A percentile compares a stretch with the other conserved stretches of the same genome.
These are phyloP conservation scores for Harlomillsia oculata DNA, from an alignment of 1,140 invertebrate genomes.

Conservation along the genomic window DNA sequence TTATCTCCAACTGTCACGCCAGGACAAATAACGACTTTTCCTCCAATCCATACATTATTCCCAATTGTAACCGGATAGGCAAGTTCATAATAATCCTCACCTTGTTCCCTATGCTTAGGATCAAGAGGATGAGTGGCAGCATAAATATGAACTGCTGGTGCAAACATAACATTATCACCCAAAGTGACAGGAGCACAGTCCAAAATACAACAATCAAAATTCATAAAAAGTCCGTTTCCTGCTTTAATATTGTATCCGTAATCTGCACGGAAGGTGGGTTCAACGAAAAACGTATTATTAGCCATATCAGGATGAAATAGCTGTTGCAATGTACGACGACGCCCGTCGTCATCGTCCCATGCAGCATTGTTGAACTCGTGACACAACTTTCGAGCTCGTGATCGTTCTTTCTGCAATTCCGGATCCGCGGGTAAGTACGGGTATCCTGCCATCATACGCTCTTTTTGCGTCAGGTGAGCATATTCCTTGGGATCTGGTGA, in stretches of 20 bases:
- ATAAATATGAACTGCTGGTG: constrained; percentile 30
- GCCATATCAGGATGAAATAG: constrained; percentile 17
- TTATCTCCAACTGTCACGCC: constrained; percentile 37
- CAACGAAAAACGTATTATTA: constrained; percentile 12
- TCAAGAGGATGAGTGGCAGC: constrained; percentile 30
- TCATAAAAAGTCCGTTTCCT: constrained; percentile 33
- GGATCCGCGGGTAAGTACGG: constrained; percentile 15
- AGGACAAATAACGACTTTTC: constrained; percentile 29
- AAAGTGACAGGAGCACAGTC: constrained; percentile 30
- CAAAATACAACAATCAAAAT: constrained; percentile 35
- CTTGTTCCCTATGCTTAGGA: constrained; percentile 12
- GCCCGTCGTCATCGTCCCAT: constrained; percentile 6
- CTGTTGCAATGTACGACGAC: constrained; percentile 4
- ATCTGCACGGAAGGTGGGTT: constrained; percentile 21
- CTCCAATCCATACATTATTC: constrained; percentile 36
- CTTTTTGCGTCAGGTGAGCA: constrained; percentile 24
- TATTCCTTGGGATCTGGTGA: constrained; percentile 12
- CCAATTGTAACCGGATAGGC: constrained; percentile 28
- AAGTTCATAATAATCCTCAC: constrained; percentile 21
- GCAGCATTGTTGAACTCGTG: constrained; percentile 7
- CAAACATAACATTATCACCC: constrained; percentile 25
- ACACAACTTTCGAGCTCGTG: constrained; percentile 2
- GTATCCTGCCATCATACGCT: constrained; percentile 29
- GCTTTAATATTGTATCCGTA: constrained; percentile 26
- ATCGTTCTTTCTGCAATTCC: neutral